phyloP scores from a whole-genome alignment of 2,888 invertebrate genomes.

The Lepas anatifera region DNA sequence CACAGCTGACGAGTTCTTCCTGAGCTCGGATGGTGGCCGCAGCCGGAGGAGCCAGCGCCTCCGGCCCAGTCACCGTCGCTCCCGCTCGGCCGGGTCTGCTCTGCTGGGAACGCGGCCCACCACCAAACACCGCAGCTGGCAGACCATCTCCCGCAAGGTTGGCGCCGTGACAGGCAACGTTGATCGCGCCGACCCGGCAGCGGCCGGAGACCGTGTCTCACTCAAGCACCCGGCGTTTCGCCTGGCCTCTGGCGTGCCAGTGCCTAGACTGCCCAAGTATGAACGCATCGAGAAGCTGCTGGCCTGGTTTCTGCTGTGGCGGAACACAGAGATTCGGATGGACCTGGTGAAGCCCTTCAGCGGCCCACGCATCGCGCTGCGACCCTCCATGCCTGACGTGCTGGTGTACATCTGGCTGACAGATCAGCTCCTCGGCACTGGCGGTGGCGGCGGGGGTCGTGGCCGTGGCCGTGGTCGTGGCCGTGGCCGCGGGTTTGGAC shows the following conservation, averaged over 20 bases:
- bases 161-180: no score
- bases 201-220: not conserved
- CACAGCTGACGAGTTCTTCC: not conserved
- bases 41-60: not conserved
- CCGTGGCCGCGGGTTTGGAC: not conserved
- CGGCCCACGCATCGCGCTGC: not conserved
- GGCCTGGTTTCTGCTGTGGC: not conserved
- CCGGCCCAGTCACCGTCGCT: not conserved
- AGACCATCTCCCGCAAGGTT: no score
- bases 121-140: no score
- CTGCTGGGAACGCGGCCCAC: not conserved
- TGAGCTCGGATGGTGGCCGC: not conserved
- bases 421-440: not conserved
- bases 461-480: not conserved
- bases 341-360: conserved; percentile 8
- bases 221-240: not conserved
- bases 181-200: not conserved
- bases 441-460: not conserved
- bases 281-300: not conserved
- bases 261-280: not conserved
- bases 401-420: conserved; percentile 10
- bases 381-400: not conserved
- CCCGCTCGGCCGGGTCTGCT: not conserved
- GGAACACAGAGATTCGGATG: not conserved
- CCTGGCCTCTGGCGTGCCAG: not conserved